Evolutionary conservation across 2,888 invertebrate genomes (phyloP), one percentile per base, ranked within the genome.

Genomic region (Gymnosoma rotundatum): DNA sequence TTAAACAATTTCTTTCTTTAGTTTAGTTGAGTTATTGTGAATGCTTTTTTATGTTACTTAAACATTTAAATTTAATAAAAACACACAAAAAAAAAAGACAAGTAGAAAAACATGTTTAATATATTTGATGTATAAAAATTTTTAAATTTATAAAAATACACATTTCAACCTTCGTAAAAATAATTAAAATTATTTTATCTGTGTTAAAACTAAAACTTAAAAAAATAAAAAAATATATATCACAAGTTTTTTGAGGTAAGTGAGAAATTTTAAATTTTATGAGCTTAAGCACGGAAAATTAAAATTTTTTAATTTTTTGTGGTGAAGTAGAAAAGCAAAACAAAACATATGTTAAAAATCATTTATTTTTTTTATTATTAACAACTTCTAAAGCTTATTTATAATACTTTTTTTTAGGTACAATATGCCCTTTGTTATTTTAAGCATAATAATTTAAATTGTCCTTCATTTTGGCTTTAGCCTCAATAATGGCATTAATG

Each of bases 21-120:
- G 6, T 48, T 48, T 48, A 48, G 48, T 48, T 48, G 48, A n/a
- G 48, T 48, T 48, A 48, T 48, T 48, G 48, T 48, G n/a, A 48
- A 48, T 48, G 21, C 54, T 20, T 20, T 52, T 52, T 54, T 42
- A 12, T 4, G 20, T 54, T 54, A 20, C 3, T 12, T 5, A 10
- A 54, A 21, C 42, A 12, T 42, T 54, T 54, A 21, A 12, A 54
- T 20, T 1, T 20, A 54, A 54, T 5, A 32, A 54, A 21, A 5
- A 21, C 10, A 21, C n/a, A n/a, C n/a, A n/a, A n/a, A 54, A 10
- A 20, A 20, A 0, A 12, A 32, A 54, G 50, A 42, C 48, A 54
- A 21, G 32, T 32, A 36, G 36, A 16, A 45, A 45, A 45, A 45
- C 12, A 45, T 45, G 16, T 45, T 14, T 45, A 45, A 45, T 45